Percentiles rank a stretch among this genome's conserved stretches.
These are phyloP conservation scores for Spea multiplicata DNA, from an alignment of 2,113 vertebrate species.

Conservation along the genomic window DNA sequence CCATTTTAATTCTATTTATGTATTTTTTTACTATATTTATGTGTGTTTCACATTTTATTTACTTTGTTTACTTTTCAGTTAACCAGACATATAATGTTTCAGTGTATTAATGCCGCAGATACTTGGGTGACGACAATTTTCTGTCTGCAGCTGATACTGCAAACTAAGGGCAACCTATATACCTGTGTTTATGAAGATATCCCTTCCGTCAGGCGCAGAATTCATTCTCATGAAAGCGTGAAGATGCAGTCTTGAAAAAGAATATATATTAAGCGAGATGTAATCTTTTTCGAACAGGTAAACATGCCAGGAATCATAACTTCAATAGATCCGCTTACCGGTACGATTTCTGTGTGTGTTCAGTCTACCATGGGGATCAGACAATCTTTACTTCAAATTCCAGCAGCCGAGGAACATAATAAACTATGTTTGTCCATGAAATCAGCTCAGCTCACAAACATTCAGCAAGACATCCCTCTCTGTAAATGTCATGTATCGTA, in stretches of 20 bases:
- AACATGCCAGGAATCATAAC: conserved; percentile 7
- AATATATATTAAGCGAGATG: neutral
- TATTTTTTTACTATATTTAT: too few species aligned
- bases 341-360: neutral
- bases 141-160: neutral
- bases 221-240: neutral
- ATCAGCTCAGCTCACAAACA: neutral
- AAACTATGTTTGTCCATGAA: neutral
- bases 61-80: neutral
- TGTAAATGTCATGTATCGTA: conserved; percentile 15
- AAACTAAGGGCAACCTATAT: neutral
- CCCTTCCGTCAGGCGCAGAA: neutral
- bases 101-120: neutral
- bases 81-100: neutral
- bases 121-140: neutral
- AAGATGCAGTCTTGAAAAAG: neutral
- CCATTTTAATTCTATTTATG: too few species aligned
- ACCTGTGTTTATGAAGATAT: neutral
- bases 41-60: neutral
- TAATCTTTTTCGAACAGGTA: conserved; percentile 6
- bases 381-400: neutral
- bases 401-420: neutral
- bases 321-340: conserved; percentile 2
- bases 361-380: neutral
- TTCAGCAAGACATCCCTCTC: neutral